phyloP scores from a whole-genome alignment of 2,113 vertebrate genomes.

The Leucosticte australis region DNA sequence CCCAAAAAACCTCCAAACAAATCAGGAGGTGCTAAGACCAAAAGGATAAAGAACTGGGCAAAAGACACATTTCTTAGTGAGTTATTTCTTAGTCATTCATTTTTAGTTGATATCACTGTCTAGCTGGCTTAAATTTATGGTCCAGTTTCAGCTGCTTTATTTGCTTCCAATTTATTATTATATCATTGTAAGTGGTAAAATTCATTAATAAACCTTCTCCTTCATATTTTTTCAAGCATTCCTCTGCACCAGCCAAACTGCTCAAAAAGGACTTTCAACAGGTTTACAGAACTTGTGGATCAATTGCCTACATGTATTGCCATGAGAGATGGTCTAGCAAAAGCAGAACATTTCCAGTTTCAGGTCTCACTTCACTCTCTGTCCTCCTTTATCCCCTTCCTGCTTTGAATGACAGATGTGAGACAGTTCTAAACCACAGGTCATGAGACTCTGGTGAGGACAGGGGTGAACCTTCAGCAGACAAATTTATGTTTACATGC shows the following conservation, averaged over 20 bases:
- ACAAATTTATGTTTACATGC: neutral
- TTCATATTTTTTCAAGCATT: neutral
- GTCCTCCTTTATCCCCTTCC: rapidly evolving
- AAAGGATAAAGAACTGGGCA: neutral
- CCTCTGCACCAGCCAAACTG: neutral
- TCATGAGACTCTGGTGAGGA: neutral
- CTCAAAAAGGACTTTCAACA: neutral
- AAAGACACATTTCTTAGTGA: neutral
- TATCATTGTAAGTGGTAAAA: neutral
- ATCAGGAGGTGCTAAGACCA: neutral
- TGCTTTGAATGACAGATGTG: neutral
- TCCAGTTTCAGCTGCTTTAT: neutral
- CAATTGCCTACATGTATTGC: neutral
- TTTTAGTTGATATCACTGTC: neutral
- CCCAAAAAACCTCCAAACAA: neutral
- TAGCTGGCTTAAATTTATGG: neutral
- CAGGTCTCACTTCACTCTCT: neutral
- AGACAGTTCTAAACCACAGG: neutral
- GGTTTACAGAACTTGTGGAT: neutral
- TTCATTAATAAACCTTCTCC: neutral
- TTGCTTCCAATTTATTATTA: neutral
- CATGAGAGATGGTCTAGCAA: neutral
- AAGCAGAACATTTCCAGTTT: neutral
- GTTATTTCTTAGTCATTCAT: neutral
- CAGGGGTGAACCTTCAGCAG: neutral